Evolutionary conservation across 2,797 vertebrate species (phyloP).

Genomic region (Champsocephalus gunnari): DNA sequence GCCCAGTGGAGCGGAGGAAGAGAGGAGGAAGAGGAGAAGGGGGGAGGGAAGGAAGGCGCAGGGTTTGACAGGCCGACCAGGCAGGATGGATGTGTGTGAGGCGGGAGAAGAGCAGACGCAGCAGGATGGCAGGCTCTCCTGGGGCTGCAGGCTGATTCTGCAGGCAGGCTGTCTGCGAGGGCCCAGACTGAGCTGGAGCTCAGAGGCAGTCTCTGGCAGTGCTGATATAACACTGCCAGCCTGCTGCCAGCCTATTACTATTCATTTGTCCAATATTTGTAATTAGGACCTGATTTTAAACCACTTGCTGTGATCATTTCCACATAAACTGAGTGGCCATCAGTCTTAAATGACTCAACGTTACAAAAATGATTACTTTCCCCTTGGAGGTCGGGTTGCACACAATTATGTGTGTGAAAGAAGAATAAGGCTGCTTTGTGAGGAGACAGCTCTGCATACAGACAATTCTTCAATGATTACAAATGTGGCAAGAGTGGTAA

Average conservation of each 20-base stretch:
- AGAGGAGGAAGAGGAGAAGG: conserved; percentile 11
- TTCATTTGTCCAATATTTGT: conserved; percentile 61
- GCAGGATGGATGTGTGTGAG: conserved; percentile 76
- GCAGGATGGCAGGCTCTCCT: conserved; percentile 74
- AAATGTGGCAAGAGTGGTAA: conserved; percentile 7
- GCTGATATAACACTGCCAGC: conserved; percentile 51
- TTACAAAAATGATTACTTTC: neutral
- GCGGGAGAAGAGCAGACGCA: conserved; percentile 76
- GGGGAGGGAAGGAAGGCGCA: conserved; percentile 16
- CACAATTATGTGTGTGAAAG: conserved; percentile 17
- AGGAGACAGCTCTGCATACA: conserved; percentile 20
- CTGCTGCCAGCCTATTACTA: conserved; percentile 31
- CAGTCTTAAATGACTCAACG: conserved; percentile 21
- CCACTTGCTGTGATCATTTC: conserved; percentile 40
- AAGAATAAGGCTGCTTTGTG: conserved; percentile 16
- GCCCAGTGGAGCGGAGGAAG: conserved; percentile 75
- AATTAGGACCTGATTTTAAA: conserved; percentile 54
- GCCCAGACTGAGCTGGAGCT: conserved; percentile 56
- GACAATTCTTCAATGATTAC: conserved; percentile 8
- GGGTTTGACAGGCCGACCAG: conserved; percentile 68
- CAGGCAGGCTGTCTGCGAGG: conserved; percentile 63
- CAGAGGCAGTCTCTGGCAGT: conserved; percentile 53
- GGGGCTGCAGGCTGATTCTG: conserved; percentile 71
- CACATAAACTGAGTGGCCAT: conserved; percentile 25
- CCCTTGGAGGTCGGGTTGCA: neutral